Conservation (phyloP, 2,797 vertebrate genomes). For the Podargus strigoides region DNA sequence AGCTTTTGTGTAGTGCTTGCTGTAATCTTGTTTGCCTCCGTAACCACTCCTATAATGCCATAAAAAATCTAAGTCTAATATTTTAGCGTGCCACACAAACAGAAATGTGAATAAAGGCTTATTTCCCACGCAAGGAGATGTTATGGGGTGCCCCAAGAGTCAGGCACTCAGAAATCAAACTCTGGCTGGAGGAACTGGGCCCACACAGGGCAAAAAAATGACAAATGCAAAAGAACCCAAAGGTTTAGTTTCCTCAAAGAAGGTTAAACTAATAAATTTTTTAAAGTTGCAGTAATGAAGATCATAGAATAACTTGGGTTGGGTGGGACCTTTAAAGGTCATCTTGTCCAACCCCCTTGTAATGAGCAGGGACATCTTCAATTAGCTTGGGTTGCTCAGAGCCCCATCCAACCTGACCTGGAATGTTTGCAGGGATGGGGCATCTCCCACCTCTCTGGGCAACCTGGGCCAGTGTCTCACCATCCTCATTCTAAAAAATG, state of each 20-base stretch:
- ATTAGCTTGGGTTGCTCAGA: no score
- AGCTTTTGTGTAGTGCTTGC: slow-evolving; percentile 9
- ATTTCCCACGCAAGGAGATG: accelerated
- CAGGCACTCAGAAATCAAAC: accelerated
- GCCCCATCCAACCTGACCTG: no score
- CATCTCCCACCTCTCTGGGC: no score
- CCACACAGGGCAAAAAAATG: no score
- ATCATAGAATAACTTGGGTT: no score
- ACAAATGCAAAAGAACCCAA: neutral
- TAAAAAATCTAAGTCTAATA: slow-evolving; percentile 23
- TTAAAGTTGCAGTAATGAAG: neutral
- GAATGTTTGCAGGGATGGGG: no score
- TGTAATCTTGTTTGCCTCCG: slow-evolving; percentile 47
- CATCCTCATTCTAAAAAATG: no score
- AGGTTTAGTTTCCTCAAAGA: neutral
- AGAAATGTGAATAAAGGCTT: neutral
- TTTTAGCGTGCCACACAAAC: neutral
- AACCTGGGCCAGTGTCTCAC: no score
- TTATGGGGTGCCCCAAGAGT: accelerated
- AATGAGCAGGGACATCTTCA: no score
- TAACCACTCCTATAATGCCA: slow-evolving; percentile 38
- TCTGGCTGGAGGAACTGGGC: neutral
- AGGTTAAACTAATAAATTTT: neutral
- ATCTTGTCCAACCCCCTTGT: no score
- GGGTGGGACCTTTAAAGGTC: no score